Evolutionary conservation across 2,113 vertebrate species (phyloP).

Genomic region (Gymnobelideus leadbeateri): DNA sequence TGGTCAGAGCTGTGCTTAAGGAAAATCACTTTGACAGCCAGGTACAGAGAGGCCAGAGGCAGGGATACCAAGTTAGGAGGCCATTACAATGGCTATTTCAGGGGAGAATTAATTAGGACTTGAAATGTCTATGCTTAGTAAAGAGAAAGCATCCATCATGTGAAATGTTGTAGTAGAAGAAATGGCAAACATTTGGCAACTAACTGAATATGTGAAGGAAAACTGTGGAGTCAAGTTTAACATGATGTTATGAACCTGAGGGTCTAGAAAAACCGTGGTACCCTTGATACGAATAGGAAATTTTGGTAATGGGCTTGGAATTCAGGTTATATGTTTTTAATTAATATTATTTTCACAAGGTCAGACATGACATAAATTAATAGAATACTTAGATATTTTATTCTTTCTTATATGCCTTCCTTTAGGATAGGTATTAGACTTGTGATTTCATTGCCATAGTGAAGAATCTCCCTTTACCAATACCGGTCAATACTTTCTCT

Average conservation of each 20-base stretch:
- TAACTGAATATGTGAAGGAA: not conserved
- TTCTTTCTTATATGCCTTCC: not conserved
- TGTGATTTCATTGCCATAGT: not conserved
- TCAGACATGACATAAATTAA: not conserved
- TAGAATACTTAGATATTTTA: not conserved
- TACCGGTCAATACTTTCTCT: not conserved
- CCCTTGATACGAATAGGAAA: not conserved
- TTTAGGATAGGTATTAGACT: not conserved
- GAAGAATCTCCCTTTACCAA: not conserved
- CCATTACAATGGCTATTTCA: not conserved
- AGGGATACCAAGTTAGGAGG: not conserved
- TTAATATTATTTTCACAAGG: not conserved
- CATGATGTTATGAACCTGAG: not conserved
- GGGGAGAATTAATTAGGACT: not conserved
- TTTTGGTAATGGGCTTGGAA: conserved; percentile 9
- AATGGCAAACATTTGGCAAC: not conserved
- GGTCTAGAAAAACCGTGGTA: not conserved
- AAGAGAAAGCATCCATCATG: not conserved
- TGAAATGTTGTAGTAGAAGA: not conserved
- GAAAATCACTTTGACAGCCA: not conserved
- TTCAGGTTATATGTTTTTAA: conserved; percentile 11
- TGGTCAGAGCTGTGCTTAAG: not conserved
- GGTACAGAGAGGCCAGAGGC: not conserved
- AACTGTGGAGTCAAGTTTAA: not conserved
- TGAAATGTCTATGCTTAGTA: not conserved